phyloP scores from a whole-genome alignment of 2,113 vertebrate species.

The Nibea albiflora region DNA sequence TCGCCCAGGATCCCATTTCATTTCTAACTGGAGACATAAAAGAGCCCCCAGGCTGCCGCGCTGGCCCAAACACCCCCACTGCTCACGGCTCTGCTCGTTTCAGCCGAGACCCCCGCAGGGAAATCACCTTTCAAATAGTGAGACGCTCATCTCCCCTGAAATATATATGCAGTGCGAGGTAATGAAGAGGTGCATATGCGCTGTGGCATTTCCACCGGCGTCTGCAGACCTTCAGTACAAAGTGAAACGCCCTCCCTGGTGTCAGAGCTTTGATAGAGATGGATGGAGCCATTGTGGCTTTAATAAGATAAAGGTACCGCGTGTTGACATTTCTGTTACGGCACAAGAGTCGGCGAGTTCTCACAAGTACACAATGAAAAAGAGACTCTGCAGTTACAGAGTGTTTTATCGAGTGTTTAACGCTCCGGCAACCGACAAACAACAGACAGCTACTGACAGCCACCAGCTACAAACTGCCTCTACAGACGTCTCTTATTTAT shows the following conservation, averaged over 20 bases:
- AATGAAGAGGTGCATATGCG: conserved; percentile 71
- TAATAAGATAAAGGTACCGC: conserved; percentile 40
- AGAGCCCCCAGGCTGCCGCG: conserved; percentile 56
- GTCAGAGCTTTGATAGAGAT: conserved; percentile 63
- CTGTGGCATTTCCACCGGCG: conserved; percentile 61
- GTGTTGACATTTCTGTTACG: conserved; percentile 68
- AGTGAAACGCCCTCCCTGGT: conserved; percentile 8
- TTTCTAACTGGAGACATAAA: conserved; percentile 61
- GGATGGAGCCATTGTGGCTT: conserved; percentile 42
- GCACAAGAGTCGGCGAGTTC: background rate
- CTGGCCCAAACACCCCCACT: conserved; percentile 37
- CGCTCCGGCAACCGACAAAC: background rate
- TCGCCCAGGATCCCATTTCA: conserved; percentile 51
- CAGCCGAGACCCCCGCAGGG: conserved; percentile 38
- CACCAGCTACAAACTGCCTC: no score
- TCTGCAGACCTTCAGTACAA: conserved; percentile 61
- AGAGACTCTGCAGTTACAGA: background rate
- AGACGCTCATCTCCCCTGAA: conserved; percentile 42
- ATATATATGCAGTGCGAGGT: conserved; percentile 39
- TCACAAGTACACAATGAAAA: conserved; percentile 23
- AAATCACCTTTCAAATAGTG: conserved; percentile 62
- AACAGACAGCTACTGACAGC: background rate
- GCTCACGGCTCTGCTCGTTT: conserved; percentile 17
- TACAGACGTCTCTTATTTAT: no score
- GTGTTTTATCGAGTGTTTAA: conserved; percentile 20